Percentiles rank a stretch among this genome's conserved stretches.
Evolutionary conservation across 2,113 vertebrate species (phyloP).

Genomic region (Myanophis thanlyinensis): DNA sequence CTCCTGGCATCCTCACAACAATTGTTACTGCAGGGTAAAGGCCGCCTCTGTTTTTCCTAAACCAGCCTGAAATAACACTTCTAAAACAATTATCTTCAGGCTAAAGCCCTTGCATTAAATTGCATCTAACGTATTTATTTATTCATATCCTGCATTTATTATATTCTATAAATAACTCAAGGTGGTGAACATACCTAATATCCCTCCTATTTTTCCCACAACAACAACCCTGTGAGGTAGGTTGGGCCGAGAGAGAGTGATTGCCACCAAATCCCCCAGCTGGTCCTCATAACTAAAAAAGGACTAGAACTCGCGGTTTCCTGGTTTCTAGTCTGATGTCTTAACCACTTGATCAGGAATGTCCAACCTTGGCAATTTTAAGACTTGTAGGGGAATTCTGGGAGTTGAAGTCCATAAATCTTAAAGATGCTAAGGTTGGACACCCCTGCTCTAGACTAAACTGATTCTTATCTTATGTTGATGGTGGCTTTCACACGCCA

Average conservation of each 20-base stretch:
- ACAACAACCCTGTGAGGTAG: background rate
- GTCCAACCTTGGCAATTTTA: background rate
- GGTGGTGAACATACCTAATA: background rate
- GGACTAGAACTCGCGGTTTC: background rate
- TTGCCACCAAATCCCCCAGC: background rate
- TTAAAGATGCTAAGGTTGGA: background rate
- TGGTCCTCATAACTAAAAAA: background rate
- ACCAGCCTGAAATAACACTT: background rate
- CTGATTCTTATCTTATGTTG: background rate
- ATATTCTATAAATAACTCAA: background rate
- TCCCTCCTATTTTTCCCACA: background rate
- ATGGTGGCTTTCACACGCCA: background rate
- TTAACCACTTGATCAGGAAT: background rate
- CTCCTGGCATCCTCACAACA: background rate
- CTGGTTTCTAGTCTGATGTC: background rate
- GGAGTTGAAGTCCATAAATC: background rate
- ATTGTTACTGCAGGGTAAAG: background rate
- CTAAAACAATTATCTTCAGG: background rate
- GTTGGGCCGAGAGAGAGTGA: background rate
- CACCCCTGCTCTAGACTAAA: background rate
- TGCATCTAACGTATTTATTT: background rate
- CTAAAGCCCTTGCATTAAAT: background rate
- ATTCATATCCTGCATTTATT: background rate
- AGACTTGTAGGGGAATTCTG: background rate
- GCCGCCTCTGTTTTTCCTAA: background rate